Evolutionary conservation across 2,113 vertebrate genomes (phyloP), one percentile per base, ranked within the genome.

Genomic region (Romanogobio albipinnatus): DNA sequence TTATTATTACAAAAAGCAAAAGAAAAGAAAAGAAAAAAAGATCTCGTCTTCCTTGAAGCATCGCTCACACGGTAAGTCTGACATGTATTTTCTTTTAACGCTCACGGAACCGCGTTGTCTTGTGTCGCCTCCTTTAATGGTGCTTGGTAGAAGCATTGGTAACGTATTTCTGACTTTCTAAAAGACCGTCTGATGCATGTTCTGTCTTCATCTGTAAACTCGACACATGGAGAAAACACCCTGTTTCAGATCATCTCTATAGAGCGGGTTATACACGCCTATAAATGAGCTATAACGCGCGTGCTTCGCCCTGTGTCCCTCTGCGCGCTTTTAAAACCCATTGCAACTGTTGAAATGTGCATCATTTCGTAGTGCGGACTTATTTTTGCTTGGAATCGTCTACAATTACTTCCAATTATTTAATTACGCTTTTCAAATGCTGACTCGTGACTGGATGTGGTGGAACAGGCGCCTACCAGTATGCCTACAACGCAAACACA

Each of bases 21-120:
- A 89, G 90, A 84, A 70, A 76, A 76, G 2, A 29, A 29, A 29
- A 29, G 29, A 85, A 84, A 86, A 88, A 91, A 90, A 82, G 84
- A 92, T 88, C 88, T 90, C 87, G 90, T 85, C 88, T 81, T 90
- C 91, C 86, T 86, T 85, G 89, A 90, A 92, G 90, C 92, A 82
- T 83, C 84, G 90, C 84, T 80, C 87, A 90, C 91, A 87, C 87
- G 92, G 93, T 93, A 91, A 94, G 92, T 83, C 90, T 64, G 45
- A 88, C 87, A 83, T 89, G 74, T 87, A 91, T 89, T 85, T 89
- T 82, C 68, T 74, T 90, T 73, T 53, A 76, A 87, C 39, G 56
- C 9, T 33, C 68, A 39, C 62, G 22, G 15, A 70, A 62, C 22
- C 4, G 58, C 17, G 53, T 82, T 73, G 64, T 29, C 51, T 86